Evolutionary conservation across 2,113 vertebrate species (phyloP).

Genomic region (Equus przewalskii): DNA sequence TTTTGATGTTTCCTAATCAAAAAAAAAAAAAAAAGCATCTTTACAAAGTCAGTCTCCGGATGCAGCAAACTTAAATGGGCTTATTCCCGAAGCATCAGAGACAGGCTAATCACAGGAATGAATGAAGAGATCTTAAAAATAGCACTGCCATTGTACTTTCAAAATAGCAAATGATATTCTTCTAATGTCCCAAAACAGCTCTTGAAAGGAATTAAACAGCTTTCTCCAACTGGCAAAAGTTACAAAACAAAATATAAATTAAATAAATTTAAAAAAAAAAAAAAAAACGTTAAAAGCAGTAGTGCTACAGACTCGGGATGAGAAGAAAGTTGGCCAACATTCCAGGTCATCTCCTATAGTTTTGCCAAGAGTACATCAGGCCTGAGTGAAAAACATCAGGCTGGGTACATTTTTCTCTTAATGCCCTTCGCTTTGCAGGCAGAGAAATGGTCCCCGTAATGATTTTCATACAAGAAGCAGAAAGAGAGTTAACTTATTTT

Average conservation of each 20-base stretch:
- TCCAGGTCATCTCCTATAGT: neutral
- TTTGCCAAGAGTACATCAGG: neutral
- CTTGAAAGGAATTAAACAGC: neutral
- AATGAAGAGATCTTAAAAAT: slow-evolving; percentile 65
- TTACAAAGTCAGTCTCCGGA: neutral
- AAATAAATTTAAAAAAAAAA: neutral
- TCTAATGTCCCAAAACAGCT: slow-evolving; percentile 53
- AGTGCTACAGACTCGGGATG: neutral
- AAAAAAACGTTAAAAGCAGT: neutral
- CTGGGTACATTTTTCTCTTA: neutral
- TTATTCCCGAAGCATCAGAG: slow-evolving; percentile 58
- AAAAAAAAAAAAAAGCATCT: neutral
- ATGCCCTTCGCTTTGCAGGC: neutral
- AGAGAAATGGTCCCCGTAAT: neutral
- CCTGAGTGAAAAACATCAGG: neutral
- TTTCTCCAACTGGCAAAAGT: slow-evolving; percentile 22
- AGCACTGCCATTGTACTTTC: slow-evolving; percentile 48
- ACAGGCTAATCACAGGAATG: slow-evolving; percentile 30
- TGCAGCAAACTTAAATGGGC: slow-evolving; percentile 18
- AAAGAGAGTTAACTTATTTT: neutral
- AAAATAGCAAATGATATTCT: slow-evolving; percentile 58
- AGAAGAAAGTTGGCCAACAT: neutral
- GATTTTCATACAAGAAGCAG: neutral
- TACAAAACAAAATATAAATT: slow-evolving; percentile 61
- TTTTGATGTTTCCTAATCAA: slow-evolving; percentile 19